phyloP scores from a whole-genome alignment of 2,888 invertebrate genomes.

The Drosophila sordidapex region DNA sequence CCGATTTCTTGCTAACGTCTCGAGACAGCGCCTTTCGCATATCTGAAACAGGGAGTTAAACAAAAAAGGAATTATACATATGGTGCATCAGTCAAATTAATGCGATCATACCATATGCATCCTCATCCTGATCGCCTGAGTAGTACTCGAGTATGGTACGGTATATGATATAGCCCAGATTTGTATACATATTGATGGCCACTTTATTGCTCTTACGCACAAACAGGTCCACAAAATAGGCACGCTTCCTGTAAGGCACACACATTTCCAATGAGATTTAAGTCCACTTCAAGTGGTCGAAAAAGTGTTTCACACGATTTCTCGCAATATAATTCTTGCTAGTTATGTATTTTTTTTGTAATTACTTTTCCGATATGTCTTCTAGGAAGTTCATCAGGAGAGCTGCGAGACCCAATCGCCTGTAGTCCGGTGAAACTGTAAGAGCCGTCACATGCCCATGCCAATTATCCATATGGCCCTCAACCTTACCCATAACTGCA shows the following conservation, averaged over 20 bases:
- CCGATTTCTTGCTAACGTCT: slow-evolving; percentile 95
- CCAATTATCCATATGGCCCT: slow-evolving; percentile 98
- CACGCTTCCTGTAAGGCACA: slow-evolving; percentile 91
- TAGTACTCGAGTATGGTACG: slow-evolving; percentile 99
- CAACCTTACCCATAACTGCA: slow-evolving; percentile 99
- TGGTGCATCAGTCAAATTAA: neutral
- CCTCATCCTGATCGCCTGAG: slow-evolving; percentile 98
- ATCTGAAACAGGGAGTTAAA: slow-evolving; percentile 87
- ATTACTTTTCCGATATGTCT: slow-evolving; percentile 96
- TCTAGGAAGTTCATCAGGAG: slow-evolving; percentile 97
- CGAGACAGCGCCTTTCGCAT: slow-evolving; percentile 99
- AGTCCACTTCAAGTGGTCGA: neutral
- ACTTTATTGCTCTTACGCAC: slow-evolving; percentile 98
- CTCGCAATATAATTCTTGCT: neutral
- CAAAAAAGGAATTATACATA: neutral
- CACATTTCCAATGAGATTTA: neutral
- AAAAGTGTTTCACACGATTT: neutral
- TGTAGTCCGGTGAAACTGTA: slow-evolving; percentile 97
- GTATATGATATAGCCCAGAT: slow-evolving; percentile 98
- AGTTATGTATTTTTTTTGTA: neutral
- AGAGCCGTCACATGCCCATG: slow-evolving; percentile 99
- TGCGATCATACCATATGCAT: slow-evolving; percentile 94
- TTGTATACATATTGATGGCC: slow-evolving; percentile 98
- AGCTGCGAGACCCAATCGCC: slow-evolving; percentile 96
- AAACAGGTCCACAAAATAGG: slow-evolving; percentile 99